Percentiles rank a stretch among this genome's conserved stretches.
Conservation (phyloP, 1,140 invertebrate genomes). For the Drosophila melanica region DNA sequence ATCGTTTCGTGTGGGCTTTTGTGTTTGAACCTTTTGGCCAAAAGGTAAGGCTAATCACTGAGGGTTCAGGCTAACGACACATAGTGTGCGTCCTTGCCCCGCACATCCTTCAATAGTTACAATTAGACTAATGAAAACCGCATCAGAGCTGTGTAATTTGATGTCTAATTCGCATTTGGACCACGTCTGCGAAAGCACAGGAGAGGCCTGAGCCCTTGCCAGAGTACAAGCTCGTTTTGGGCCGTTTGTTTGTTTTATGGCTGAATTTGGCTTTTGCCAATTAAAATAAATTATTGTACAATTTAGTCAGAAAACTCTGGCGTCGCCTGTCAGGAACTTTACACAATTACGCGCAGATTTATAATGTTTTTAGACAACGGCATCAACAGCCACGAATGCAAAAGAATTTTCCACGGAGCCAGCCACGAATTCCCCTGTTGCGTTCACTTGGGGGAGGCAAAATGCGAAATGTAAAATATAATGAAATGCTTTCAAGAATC, state of each 20-base stretch:
- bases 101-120: constrained; percentile 58
- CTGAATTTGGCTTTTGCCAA: constrained; percentile 62
- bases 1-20: constrained; percentile 69
- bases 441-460: constrained; percentile 42
- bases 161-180: constrained; percentile 65
- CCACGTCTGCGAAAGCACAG: constrained; percentile 13
- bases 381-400: constrained; percentile 10
- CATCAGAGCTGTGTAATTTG: constrained; percentile 74
- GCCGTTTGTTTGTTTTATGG: constrained; percentile 39
- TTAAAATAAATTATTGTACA: constrained; percentile 82
- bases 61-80: constrained; percentile 41
- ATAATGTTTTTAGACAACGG: constrained; percentile 52
- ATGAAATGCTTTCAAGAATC: constrained; percentile 62
- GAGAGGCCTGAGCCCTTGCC: neutral
- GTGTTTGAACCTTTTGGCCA: constrained; percentile 42
- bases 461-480: constrained; percentile 55
- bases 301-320: constrained; percentile 54
- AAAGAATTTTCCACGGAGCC: constrained; percentile 20
- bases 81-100: constrained; percentile 11
- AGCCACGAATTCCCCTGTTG: constrained; percentile 26
- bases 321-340: constrained; percentile 39
- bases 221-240: neutral
- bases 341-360: constrained; percentile 68
- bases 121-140: constrained; percentile 80
- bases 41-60: constrained; percentile 67